These are phyloP conservation scores for Pseudomugil tenellus DNA, from an alignment of 2,797 vertebrate genomes.

Conservation along the genomic window DNA sequence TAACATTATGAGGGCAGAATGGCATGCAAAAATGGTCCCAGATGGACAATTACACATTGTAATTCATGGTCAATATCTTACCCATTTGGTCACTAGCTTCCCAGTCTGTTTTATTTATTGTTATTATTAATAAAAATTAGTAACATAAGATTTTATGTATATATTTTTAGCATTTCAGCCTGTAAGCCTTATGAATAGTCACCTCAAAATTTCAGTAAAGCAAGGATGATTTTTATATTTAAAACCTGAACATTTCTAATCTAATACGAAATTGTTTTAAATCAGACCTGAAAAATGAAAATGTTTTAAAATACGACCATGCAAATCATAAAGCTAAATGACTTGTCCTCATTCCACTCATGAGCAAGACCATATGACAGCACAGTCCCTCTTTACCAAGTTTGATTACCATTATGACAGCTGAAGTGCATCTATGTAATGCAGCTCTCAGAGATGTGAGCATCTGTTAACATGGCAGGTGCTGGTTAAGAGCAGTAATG, in stretches of 20 bases:
- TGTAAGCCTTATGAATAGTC: background rate
- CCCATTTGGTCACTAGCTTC: background rate
- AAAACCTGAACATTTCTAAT: background rate
- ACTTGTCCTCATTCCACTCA: too few relatives aligned
- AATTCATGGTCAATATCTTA: background rate
- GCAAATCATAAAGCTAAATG: constrained; percentile 35
- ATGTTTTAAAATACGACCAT: background rate
- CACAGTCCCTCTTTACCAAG: constrained; percentile 40
- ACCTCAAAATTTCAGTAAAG: background rate
- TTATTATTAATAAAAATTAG: background rate
- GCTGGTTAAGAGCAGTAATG: constrained; percentile 65
- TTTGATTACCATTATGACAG: constrained; percentile 53
- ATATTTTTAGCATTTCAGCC: background rate
- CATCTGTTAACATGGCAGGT: constrained; percentile 63
- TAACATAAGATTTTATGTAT: background rate
- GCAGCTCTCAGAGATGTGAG: constrained; percentile 40
- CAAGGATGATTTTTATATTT: background rate
- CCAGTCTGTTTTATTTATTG: background rate
- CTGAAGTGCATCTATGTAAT: constrained; percentile 51
- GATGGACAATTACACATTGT: background rate
- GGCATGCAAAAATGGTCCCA: background rate
- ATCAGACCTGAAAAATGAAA: constrained; percentile 9
- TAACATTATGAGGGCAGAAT: background rate
- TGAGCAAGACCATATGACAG: constrained; percentile 38
- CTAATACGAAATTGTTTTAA: background rate